A percentile compares a stretch with the other conserved stretches of the same genome.
Conservation (phyloP, 2,113 vertebrate species). For the Aptenodytes patagonicus region DNA sequence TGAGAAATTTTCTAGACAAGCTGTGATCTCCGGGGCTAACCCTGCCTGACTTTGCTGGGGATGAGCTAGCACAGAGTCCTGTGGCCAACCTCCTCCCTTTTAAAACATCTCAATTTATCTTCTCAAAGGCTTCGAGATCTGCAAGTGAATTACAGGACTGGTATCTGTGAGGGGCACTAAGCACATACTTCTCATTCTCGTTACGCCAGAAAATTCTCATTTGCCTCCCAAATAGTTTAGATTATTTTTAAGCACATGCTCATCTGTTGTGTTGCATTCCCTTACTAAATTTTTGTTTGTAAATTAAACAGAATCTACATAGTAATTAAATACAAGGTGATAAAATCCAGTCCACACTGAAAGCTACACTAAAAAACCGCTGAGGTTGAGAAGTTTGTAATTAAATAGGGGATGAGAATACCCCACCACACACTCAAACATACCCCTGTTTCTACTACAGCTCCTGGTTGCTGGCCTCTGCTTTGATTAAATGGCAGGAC, state of each 20-base stretch:
- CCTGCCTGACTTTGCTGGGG: not conserved
- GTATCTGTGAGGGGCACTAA: not conserved
- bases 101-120: not conserved
- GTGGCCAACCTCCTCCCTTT: not conserved
- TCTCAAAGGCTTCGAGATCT: not conserved
- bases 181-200: not conserved
- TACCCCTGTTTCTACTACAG: not conserved
- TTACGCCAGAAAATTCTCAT: not conserved
- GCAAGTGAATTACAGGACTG: not conserved
- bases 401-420: not conserved
- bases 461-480: not conserved
- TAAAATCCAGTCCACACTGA: not conserved
- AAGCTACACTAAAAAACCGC: not conserved
- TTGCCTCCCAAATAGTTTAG: not conserved
- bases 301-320: not conserved
- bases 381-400: not conserved
- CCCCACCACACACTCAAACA: not conserved
- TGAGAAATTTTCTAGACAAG: not conserved
- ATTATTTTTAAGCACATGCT: not conserved
- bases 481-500: not conserved
- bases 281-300: not conserved
- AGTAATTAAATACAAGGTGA: not conserved
- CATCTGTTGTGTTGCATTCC: not conserved
- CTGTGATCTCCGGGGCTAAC: not conserved
- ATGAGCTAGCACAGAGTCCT: not conserved